These are phyloP conservation scores for Celastrina argiolus DNA, from an alignment of 2,888 invertebrate genomes.

Conservation along the genomic window DNA sequence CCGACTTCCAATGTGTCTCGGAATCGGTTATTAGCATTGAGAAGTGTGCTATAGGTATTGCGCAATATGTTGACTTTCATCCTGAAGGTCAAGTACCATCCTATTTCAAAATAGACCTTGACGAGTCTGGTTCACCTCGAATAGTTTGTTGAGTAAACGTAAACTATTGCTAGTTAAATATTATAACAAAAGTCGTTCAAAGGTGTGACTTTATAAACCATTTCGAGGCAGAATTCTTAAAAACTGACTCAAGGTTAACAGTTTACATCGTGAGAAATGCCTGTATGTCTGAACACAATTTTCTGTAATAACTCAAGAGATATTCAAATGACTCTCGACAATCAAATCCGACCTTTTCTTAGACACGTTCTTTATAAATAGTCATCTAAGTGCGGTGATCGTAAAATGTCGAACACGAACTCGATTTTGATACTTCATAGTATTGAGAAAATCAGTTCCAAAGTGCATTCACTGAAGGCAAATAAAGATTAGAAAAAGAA, in stretches of 20 bases:
- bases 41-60: slow-evolving; percentile 62
- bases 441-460: slow-evolving; percentile 65
- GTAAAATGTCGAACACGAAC: slow-evolving; percentile 75
- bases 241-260: slow-evolving; percentile 58
- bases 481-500: not conserved
- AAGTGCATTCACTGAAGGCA: not conserved
- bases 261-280: slow-evolving; percentile 70
- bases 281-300: slow-evolving; percentile 72
- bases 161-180: slow-evolving; percentile 51
- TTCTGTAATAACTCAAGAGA: slow-evolving; percentile 70
- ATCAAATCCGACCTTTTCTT: slow-evolving; percentile 76
- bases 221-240: slow-evolving; percentile 1
- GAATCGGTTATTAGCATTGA: slow-evolving; percentile 70
- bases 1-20: slow-evolving; percentile 63
- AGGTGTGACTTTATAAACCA: slow-evolving; percentile 7
- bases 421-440: slow-evolving; percentile 65
- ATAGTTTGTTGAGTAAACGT: slow-evolving; percentile 52
- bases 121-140: slow-evolving; percentile 72
- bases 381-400: slow-evolving; percentile 72
- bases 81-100: slow-evolving; percentile 77
- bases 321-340: slow-evolving; percentile 75
- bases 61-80: slow-evolving; percentile 77
- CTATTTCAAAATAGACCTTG: slow-evolving; percentile 77
- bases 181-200: slow-evolving; percentile 23
- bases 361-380: slow-evolving; percentile 76